Evolutionary conservation across 2,888 invertebrate species (phyloP), one percentile per base, ranked within the genome.

Genomic region (Luffia ferchaultella): DNA sequence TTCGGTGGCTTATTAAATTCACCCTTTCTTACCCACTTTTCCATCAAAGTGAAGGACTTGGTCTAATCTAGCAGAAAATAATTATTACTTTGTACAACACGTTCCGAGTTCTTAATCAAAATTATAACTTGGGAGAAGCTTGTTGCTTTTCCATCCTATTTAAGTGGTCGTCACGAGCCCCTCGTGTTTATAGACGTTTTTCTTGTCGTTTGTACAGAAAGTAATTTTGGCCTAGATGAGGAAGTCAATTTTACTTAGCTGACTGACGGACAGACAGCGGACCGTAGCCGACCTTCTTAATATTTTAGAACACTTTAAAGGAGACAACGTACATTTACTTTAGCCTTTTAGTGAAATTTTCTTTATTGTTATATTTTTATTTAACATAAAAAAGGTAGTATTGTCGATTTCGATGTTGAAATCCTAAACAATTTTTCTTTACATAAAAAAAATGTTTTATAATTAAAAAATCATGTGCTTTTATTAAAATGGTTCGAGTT

Each of bases 91-190:
- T 56, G 54, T 58, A 59, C 56, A 63, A 63, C 64, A 66, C 64
- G 65, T 66, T 62, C 62, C 58, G 58, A 67, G 60, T 65, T 68
- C 61, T 68, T 71, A 72, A 77, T 78, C 74, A 71, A 73, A 75
- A 72, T 73, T 67, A 72, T 68, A 68, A 69, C 65, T 50, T 66
- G 64, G 65, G 64, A 62, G 61, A 64, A 66, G 68, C 71, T 67
- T 76, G 73, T 77, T 77, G 70, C 64, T 67, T 68, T 78, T 77
- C 67, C 69, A 76, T 78, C 74, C 70, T 63, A 65, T 63, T 73
- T 60, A 58, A 70, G 65, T 58, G 59, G 61, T 62, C 67, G 70
- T 63, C 55, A 58, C 53, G 54, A 55, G 30, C 5, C 61, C 65
- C 60, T 60, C 54, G 56, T 55, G 53, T 52, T 49, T 43, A n/a